A percentile compares a stretch with the other conserved stretches of the same genome.
Evolutionary conservation across 2,888 invertebrate species (phyloP).

Genomic region (Agrochola lota): DNA sequence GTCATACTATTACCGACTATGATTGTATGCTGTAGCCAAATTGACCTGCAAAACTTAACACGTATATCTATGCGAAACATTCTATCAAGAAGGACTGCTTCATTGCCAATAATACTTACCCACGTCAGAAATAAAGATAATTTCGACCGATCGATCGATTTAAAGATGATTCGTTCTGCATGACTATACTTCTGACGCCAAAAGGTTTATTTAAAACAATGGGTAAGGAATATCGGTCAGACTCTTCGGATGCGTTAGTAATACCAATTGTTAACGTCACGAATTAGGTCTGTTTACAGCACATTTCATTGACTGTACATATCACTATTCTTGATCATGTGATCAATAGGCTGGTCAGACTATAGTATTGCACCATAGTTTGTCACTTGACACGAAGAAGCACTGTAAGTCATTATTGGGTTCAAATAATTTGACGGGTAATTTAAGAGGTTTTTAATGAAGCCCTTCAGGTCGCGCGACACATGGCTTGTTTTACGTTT

Average conservation of each 20-base stretch:
- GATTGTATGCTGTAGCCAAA: slow-evolving; percentile 75
- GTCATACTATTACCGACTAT: slow-evolving; percentile 83
- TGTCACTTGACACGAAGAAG: slow-evolving; percentile 40
- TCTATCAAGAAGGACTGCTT: slow-evolving; percentile 59
- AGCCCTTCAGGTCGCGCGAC: slow-evolving; percentile 34
- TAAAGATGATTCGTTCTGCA: slow-evolving; percentile 77
- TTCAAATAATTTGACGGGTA: slow-evolving; percentile 19
- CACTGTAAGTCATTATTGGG: slow-evolving; percentile 35
- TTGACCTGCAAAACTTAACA: slow-evolving; percentile 72
- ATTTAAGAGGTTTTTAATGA: slow-evolving; percentile 46
- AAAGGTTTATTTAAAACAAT: slow-evolving; percentile 76
- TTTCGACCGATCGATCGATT: slow-evolving; percentile 58
- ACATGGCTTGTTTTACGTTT: slow-evolving; percentile 8
- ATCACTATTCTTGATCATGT: slow-evolving; percentile 18
- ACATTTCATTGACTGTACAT: slow-evolving; percentile 19
- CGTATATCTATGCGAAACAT: slow-evolving; percentile 63
- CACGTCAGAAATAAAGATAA: slow-evolving; percentile 58
- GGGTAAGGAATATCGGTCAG: slow-evolving; percentile 68
- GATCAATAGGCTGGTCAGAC: slow-evolving; percentile 1
- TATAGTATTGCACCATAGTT: slow-evolving; percentile 27
- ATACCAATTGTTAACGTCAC: slow-evolving; percentile 67
- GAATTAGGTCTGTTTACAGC: slow-evolving; percentile 45
- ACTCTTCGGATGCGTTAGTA: slow-evolving; percentile 57
- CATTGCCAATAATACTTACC: slow-evolving; percentile 62
- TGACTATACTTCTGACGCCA: slow-evolving; percentile 71